These are phyloP conservation scores for Zaprionus vittiger DNA, from an alignment of 1,140 invertebrate genomes.

Conservation along the genomic window DNA sequence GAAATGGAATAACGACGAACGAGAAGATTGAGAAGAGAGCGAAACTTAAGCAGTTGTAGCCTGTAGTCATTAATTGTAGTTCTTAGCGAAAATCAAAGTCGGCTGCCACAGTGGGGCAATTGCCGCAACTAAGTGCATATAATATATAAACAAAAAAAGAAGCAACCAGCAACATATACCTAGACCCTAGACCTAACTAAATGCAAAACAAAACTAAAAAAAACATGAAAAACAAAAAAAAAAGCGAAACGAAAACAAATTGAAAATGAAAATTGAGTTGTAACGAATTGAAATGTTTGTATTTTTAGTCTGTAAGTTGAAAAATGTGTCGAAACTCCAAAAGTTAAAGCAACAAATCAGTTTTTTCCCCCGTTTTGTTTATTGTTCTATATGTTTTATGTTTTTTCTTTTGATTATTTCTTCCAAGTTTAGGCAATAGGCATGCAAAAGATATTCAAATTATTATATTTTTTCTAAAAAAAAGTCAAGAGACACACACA, in stretches of 20 bases:
- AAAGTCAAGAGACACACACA: constrained; percentile 54
- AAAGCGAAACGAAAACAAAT: constrained; percentile 25
- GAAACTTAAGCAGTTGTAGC: constrained; percentile 73
- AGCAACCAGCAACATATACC: constrained; percentile 40
- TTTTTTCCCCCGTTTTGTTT: constrained; percentile 19
- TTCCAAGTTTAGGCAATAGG: constrained; percentile 42
- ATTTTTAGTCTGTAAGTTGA: constrained; percentile 48
- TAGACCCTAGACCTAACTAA: constrained; percentile 40
- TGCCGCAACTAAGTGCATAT: constrained; percentile 79
- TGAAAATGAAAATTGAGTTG: constrained; percentile 40
- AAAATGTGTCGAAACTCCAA: constrained; percentile 44
- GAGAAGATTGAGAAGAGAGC: constrained; percentile 26
- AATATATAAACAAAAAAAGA: constrained; percentile 52
- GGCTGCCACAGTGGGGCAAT: constrained; percentile 44
- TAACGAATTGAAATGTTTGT: constrained; percentile 51
- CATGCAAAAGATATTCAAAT: constrained; percentile 41
- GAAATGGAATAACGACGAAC: constrained; percentile 38
- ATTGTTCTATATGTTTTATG: constrained; percentile 13
- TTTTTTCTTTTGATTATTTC: constrained; percentile 23
- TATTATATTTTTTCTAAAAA: constrained; percentile 10
- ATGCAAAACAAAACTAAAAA: constrained; percentile 5
- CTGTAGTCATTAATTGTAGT: constrained; percentile 81
- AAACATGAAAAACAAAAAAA: constrained; percentile 42
- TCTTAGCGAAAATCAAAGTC: constrained; percentile 79
- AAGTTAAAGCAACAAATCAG: constrained; percentile 31